Conservation (phyloP, 2,113 vertebrate species). For the Campylomormyrus tamandua region DNA sequence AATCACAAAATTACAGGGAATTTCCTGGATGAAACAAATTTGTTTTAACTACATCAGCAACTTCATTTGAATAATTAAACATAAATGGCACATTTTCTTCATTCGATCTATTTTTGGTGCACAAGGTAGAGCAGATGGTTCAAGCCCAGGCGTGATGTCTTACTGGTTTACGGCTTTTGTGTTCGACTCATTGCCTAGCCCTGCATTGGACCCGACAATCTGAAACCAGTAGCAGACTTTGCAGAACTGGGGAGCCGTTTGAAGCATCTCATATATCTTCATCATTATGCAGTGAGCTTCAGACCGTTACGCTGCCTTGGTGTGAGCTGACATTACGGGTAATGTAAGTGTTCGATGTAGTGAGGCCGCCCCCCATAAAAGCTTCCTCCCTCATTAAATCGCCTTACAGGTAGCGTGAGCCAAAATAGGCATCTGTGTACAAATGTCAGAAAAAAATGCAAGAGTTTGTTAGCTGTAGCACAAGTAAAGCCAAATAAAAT, state of each 20-base stretch:
- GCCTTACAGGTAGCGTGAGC: neutral
- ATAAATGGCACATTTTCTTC: neutral
- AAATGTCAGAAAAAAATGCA: neutral
- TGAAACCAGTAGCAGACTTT: neutral
- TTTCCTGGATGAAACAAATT: neutral
- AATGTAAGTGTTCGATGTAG: neutral
- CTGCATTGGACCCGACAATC: neutral
- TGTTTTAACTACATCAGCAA: neutral
- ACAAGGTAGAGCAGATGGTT: neutral
- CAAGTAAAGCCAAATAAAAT: neutral
- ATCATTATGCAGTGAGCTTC: neutral
- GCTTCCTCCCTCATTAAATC: neutral
- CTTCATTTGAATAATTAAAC: neutral
- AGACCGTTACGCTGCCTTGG: neutral
- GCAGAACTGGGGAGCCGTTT: neutral
- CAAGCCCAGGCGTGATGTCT: neutral
- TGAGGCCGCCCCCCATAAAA: neutral
- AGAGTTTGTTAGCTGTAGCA: neutral
- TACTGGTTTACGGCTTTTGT: neutral
- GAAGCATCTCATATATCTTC: neutral
- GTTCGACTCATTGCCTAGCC: neutral
- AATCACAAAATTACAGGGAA: neutral
- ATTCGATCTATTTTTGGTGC: neutral
- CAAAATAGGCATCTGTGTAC: neutral
- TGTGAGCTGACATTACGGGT: neutral